A percentile compares a stretch with the other conserved stretches of the same genome.
phyloP scores from a whole-genome alignment of 2,797 vertebrate species.

The Lutjanus campechanus region DNA sequence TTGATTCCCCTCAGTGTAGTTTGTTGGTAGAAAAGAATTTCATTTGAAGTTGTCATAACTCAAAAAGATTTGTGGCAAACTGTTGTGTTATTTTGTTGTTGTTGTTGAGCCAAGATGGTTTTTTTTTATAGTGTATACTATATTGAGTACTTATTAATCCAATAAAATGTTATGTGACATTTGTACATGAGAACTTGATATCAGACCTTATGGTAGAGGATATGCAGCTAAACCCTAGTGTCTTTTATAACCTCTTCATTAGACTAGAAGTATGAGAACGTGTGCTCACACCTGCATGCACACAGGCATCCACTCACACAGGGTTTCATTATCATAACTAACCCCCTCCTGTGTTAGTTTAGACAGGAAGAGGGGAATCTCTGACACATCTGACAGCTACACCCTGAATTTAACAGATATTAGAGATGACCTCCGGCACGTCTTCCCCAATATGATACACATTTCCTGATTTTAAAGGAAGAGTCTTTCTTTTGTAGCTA shows the following conservation, averaged over 20 bases:
- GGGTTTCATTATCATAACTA: slow-evolving; percentile 74
- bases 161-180: slow-evolving; percentile 35
- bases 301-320: slow-evolving; percentile 47
- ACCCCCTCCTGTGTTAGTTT: slow-evolving; percentile 68
- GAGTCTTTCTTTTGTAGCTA: slow-evolving; percentile 91
- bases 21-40: too few species aligned
- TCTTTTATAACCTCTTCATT: slow-evolving; percentile 66
- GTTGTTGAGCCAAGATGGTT: too few species aligned
- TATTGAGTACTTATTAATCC: slow-evolving; percentile 10
- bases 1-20: too few species aligned
- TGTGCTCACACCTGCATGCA: slow-evolving; percentile 46
- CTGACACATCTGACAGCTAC: slow-evolving; percentile 76
- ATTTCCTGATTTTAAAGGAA: slow-evolving; percentile 87
- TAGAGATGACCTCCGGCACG: slow-evolving; percentile 86
- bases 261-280: slow-evolving; percentile 41
- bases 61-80: too few species aligned
- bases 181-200: slow-evolving; percentile 28
- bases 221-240: slow-evolving; percentile 7
- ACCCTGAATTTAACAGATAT: slow-evolving; percentile 82
- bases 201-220: slow-evolving; percentile 19
- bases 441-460: slow-evolving; percentile 88
- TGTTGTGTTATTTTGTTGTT: too few species aligned
- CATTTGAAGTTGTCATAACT: too few species aligned
- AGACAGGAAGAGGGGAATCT: slow-evolving; percentile 58
- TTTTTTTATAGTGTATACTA: not conserved